phyloP scores from a whole-genome alignment of 2,113 vertebrate genomes.

The Macaca nemestrina region DNA sequence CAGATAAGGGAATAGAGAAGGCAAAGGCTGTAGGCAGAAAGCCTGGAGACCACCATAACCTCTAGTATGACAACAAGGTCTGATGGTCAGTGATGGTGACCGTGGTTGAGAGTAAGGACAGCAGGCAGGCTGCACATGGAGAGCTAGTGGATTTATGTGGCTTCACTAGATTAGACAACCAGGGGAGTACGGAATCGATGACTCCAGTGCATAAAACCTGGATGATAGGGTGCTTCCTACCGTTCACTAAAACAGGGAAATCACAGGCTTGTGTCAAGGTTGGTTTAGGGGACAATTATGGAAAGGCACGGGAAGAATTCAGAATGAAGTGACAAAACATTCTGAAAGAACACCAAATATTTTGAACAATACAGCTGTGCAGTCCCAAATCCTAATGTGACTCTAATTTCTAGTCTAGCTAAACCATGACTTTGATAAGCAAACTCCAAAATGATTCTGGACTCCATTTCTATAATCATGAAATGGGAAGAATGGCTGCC shows the following conservation, averaged over 20 bases:
- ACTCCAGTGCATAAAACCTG: neutral
- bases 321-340: neutral
- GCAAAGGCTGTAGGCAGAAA: neutral
- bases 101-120: neutral
- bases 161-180: neutral
- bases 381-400: neutral
- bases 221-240: neutral
- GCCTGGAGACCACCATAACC: neutral
- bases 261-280: neutral
- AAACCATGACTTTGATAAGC: constrained; percentile 20
- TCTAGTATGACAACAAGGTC: neutral
- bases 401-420: constrained; percentile 1
- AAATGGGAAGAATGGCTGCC: constrained; percentile 27
- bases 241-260: neutral
- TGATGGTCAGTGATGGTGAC: neutral
- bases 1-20: neutral
- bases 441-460: neutral
- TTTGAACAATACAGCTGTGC: neutral
- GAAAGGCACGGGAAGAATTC: neutral
- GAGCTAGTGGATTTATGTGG: neutral
- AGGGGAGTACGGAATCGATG: neutral
- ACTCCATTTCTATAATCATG: constrained; percentile 20
- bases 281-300: neutral
- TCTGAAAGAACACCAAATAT: neutral
- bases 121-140: neutral